These are phyloP conservation scores for Coluber constrictor DNA, from an alignment of 2,797 vertebrate genomes.

Conservation along the genomic window DNA sequence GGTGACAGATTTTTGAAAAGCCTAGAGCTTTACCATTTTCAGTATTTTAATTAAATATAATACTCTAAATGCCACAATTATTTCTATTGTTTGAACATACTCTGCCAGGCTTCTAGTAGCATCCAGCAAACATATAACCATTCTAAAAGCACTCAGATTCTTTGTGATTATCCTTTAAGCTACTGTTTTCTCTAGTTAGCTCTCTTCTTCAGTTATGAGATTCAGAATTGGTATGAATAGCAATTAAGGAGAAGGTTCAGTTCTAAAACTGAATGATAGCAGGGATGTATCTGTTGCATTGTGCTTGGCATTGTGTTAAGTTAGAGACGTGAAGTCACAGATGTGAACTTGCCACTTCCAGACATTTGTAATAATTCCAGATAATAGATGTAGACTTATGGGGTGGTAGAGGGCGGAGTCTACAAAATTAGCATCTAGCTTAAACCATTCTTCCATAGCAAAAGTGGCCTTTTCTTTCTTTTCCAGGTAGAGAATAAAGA, in stretches of 20 bases:
- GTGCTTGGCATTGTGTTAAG: not conserved
- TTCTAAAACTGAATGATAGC: not conserved
- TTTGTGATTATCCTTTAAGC: not conserved
- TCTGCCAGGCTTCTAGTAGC: not conserved
- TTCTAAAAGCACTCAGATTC: not conserved
- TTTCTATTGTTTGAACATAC: not conserved
- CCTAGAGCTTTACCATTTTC: not conserved
- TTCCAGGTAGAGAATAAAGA: not conserved
- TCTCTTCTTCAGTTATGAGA: not conserved
- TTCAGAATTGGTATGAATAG: not conserved
- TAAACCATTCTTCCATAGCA: not conserved
- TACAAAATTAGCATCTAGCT: not conserved
- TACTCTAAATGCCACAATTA: not conserved
- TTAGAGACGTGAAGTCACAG: not conserved
- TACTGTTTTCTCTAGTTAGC: not conserved
- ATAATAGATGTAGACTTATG: not conserved
- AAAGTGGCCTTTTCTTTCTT: not conserved
- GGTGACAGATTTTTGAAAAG: not conserved
- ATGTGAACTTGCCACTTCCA: not conserved
- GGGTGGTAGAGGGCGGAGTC: accelerated
- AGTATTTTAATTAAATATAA: not conserved
- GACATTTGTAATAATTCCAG: not conserved
- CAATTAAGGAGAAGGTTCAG: not conserved
- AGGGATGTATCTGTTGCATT: not conserved
- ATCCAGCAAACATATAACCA: not conserved